These are phyloP conservation scores for Scalopus aquaticus DNA, from an alignment of 2,113 vertebrate genomes.

Conservation along the genomic window DNA sequence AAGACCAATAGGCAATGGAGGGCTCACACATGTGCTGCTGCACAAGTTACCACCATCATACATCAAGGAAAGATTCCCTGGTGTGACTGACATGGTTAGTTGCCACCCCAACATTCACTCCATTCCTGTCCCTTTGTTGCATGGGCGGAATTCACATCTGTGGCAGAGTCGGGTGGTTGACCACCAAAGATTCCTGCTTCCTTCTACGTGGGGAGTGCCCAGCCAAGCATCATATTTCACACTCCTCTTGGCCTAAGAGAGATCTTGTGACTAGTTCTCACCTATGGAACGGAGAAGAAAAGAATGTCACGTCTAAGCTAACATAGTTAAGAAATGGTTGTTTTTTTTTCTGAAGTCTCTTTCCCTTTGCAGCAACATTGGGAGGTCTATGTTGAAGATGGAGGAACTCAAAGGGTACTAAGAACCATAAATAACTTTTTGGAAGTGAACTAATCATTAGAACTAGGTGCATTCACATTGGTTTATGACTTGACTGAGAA, in stretches of 20 bases:
- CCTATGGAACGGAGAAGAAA: background rate
- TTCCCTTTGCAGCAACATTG: background rate
- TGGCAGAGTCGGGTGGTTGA: background rate
- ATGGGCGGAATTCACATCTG: conserved; percentile 47
- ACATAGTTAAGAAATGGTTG: background rate
- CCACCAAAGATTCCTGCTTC: conserved; percentile 25
- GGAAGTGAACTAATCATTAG: background rate
- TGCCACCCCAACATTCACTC: conserved; percentile 10
- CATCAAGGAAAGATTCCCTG: conserved; percentile 40
- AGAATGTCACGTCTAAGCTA: background rate
- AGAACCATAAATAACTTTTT: background rate
- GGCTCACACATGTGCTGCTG: conserved; percentile 63
- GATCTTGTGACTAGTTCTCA: background rate
- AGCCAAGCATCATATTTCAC: background rate
- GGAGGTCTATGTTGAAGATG: background rate
- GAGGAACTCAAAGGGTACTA: conserved; percentile 9
- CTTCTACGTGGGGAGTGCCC: background rate
- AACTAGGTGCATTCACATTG: background rate
- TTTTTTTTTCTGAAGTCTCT: background rate
- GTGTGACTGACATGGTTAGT: conserved; percentile 31
- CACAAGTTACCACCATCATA: conserved; percentile 50
- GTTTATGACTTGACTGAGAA: conserved; percentile 20
- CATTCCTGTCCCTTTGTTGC: conserved; percentile 29
- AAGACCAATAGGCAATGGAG: background rate
- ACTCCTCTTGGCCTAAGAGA: background rate